These are phyloP conservation scores for Bubalus kerabau DNA, from an alignment of 2,113 vertebrate genomes.

Conservation along the genomic window DNA sequence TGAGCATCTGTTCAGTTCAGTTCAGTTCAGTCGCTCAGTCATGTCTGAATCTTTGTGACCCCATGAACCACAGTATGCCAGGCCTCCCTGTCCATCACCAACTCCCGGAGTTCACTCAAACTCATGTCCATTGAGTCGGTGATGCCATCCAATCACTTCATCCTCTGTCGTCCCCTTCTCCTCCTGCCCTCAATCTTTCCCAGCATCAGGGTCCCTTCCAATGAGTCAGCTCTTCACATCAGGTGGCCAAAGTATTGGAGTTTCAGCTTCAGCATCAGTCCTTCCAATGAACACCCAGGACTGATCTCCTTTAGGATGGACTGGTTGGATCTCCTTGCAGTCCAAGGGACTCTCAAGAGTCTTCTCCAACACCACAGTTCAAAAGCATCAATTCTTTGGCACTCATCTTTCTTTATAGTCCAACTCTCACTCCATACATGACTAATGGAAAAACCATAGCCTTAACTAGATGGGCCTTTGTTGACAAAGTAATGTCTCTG, in stretches of 20 bases:
- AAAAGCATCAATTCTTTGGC: not conserved
- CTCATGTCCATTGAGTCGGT: not conserved
- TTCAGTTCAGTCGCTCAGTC: not conserved
- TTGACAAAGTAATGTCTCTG: not conserved
- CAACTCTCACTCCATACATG: not conserved
- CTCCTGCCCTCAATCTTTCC: not conserved
- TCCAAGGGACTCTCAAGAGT: not conserved
- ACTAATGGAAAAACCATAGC: not conserved
- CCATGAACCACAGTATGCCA: not conserved
- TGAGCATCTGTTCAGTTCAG: not conserved
- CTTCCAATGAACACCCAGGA: not conserved
- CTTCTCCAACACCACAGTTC: not conserved
- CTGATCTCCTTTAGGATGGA: not conserved
- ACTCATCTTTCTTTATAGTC: not conserved
- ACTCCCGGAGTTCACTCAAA: rapidly evolving
- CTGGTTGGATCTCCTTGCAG: not conserved
- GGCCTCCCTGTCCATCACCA: not conserved
- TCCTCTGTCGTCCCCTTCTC: not conserved
- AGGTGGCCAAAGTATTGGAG: not conserved
- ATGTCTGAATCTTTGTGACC: not conserved
- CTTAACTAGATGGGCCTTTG: not conserved
- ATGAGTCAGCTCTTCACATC: not conserved
- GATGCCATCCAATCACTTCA: not conserved
- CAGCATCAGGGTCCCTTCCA: not conserved
- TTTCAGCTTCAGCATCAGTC: not conserved